These are phyloP conservation scores for Paratrypauchen microcephalus DNA, from an alignment of 2,797 vertebrate species.

Conservation along the genomic window DNA sequence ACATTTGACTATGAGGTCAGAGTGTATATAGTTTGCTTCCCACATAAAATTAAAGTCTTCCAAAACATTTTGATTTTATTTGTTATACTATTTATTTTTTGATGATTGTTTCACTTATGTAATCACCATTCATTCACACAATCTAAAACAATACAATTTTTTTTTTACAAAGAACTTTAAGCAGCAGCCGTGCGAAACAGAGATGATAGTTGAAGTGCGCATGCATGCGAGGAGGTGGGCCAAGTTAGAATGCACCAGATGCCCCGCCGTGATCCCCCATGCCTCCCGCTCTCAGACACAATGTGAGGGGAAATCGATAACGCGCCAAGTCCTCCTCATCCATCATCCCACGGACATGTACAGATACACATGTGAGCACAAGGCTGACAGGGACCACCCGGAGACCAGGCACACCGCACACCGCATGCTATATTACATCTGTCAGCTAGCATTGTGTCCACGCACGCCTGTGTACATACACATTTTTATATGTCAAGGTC, in stretches of 20 bases:
- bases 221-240: not conserved
- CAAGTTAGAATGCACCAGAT: constrained; percentile 30
- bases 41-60: too few species aligned
- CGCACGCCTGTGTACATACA: not conserved
- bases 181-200: not conserved
- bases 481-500: not conserved
- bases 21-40: too few species aligned
- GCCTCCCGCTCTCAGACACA: constrained; percentile 52
- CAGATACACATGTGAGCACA: constrained; percentile 26
- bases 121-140: not conserved
- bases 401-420: constrained; percentile 50
- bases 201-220: not conserved
- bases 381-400: constrained; percentile 47
- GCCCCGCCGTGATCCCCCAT: constrained; percentile 3
- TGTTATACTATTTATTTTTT: too few species aligned
- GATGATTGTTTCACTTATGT: too few species aligned
- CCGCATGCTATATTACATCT: constrained; percentile 33
- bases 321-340: constrained; percentile 60
- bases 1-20: too few species aligned
- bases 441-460: constrained; percentile 5
- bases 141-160: not conserved
- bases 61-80: too few species aligned
- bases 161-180: not conserved
- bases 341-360: constrained; percentile 59
- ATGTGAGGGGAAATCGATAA: constrained; percentile 73